Evolutionary conservation across 2,113 vertebrate species (phyloP).

Genomic region (Australoheros scitulus): DNA sequence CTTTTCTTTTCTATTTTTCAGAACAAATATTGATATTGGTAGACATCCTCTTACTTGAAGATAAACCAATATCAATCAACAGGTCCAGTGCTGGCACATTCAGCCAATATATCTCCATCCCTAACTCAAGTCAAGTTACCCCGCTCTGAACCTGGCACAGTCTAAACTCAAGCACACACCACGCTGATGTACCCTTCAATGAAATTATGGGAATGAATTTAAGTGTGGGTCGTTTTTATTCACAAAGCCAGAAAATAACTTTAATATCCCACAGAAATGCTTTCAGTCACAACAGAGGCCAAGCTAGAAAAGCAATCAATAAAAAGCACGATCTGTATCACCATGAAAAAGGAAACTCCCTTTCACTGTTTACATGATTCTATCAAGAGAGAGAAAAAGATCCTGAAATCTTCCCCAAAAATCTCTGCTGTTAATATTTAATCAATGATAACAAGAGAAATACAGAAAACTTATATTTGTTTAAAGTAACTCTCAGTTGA

Average conservation of each 20-base stretch:
- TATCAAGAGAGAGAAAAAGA: neutral
- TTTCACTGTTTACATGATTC: neutral
- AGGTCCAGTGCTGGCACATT: neutral
- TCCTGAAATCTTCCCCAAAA: neutral
- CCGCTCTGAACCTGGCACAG: neutral
- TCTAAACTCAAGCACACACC: neutral
- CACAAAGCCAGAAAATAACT: constrained; percentile 13
- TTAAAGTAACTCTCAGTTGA: neutral
- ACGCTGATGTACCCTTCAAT: neutral
- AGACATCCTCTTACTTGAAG: neutral
- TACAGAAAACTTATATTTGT: neutral
- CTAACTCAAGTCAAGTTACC: neutral
- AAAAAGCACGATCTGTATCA: neutral
- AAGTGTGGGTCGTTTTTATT: neutral
- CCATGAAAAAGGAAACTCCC: neutral
- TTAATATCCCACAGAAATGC: neutral
- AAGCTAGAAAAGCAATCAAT: neutral
- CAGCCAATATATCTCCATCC: neutral
- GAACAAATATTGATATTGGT: rapidly evolving
- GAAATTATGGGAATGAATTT: neutral
- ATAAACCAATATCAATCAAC: neutral
- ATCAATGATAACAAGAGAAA: neutral
- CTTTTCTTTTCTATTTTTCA: neutral
- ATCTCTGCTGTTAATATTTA: neutral
- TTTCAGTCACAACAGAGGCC: constrained; percentile 1